Conservation (phyloP, 2,888 invertebrate species). For the Philereme vetulata region DNA sequence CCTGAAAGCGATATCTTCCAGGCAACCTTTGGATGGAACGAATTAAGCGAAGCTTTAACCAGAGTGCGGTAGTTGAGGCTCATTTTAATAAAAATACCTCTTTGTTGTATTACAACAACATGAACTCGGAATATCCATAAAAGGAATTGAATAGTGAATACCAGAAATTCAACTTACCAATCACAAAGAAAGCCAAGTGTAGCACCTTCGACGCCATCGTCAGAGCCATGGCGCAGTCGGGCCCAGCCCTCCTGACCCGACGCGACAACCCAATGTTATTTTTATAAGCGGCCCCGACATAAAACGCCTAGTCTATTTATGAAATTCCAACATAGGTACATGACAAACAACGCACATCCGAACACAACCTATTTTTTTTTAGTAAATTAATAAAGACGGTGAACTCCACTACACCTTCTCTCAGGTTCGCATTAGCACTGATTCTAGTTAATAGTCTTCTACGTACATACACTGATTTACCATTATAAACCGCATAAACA, state of each 20-base stretch:
- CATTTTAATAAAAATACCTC: too few relatives aligned
- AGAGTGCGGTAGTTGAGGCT: too few relatives aligned
- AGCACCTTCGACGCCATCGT: constrained; percentile 56
- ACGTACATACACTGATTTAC: neutral
- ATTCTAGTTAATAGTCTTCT: neutral
- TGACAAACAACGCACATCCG: constrained; percentile 73
- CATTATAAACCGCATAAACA: too few relatives aligned
- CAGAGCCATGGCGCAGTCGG: constrained; percentile 57
- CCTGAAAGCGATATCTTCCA: too few relatives aligned
- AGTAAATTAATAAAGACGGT: neutral
- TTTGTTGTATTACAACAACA: neutral
- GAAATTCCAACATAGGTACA: constrained; percentile 74
- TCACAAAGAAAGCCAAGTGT: constrained; percentile 51
- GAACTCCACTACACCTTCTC: neutral
- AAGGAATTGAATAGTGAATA: neutral
- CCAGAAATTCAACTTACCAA: constrained; percentile 55
- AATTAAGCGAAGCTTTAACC: too few relatives aligned
- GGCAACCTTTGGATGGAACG: too few relatives aligned
- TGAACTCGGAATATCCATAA: neutral
- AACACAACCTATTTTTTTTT: constrained; percentile 33
- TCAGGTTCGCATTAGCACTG: neutral
- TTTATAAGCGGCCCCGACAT: constrained; percentile 79
- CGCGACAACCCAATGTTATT: constrained; percentile 76
- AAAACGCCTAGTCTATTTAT: constrained; percentile 78
- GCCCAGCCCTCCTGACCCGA: constrained; percentile 62